Conservation (phyloP, 2,113 vertebrate genomes). For the Hemichromis elongatus region DNA sequence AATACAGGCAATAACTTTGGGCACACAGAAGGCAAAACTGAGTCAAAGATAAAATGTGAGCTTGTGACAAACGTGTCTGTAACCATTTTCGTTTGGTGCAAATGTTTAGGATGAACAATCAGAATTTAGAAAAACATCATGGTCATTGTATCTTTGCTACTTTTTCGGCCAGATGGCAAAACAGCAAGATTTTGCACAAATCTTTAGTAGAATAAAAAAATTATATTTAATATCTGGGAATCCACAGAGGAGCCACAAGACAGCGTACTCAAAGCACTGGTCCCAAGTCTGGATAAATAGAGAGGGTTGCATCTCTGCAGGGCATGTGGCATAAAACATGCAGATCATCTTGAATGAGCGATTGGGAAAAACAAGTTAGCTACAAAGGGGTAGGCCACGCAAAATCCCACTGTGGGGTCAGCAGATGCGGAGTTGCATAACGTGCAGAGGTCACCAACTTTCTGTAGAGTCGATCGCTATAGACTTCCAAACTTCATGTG, state of each 20-base stretch:
- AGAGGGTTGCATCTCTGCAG: background rate
- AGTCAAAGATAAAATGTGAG: background rate
- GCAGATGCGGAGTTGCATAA: background rate
- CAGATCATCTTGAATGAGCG: background rate
- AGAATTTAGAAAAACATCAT: background rate
- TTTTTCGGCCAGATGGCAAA: background rate
- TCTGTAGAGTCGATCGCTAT: background rate
- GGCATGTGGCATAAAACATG: background rate
- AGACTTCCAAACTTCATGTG: background rate
- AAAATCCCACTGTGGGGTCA: background rate
- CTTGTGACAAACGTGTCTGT: fast-evolving
- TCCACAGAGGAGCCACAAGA: background rate
- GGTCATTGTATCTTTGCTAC: background rate
- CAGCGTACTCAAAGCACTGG: fast-evolving
- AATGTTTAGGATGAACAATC: background rate
- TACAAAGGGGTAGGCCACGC: fast-evolving
- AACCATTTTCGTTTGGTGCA: background rate
- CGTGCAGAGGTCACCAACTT: background rate
- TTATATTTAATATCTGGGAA: background rate
- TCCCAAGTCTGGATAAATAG: background rate
- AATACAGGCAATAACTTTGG: background rate
- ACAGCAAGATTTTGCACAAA: background rate
- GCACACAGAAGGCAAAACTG: background rate
- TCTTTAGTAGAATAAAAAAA: background rate
- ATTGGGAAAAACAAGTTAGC: fast-evolving